Base-by-base conservation (phyloP, 2,888 invertebrate genomes). In the Patella ulyssiponensis region DNA sequence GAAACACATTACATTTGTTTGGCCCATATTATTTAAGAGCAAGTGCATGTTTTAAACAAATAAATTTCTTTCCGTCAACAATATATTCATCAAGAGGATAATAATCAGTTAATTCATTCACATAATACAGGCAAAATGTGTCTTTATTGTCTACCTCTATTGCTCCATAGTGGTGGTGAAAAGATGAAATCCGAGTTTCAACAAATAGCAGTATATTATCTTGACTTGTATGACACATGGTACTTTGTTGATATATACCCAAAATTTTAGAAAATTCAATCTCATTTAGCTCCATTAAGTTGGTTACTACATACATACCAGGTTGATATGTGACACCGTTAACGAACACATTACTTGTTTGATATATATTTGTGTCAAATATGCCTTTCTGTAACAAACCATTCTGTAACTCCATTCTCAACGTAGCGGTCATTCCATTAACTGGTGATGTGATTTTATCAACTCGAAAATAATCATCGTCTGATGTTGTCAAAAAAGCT, bases 41-140 rank as follows among this genome's bases (percentile, higher is more conserved):
- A 33, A 33, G 33, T 33, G 33, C 33, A n/a, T 71, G 71, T 71
- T 71, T 71, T 44, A 71, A 51, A 23, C 23, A 23, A 20, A 20
- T 12, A 52, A n/a, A 52, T 56, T 33, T 33, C n/a, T 20, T 20
- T 53, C 73, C 73, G n/a, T 52, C 33, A 52, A 73, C 54, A 20
- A 56, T 73, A 27, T 73, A 73, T 52, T 51, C 27, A 54, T 27
- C 33, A 12, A 73, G 33, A 23, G 73, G 73, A 73, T 73, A 73
- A 73, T 73, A 73, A 56, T 73, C 73, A 54, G 20, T 33, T 54
- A 73, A 33, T 52, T 73, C 54, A n/a, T n/a, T 20, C 15, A 56
- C 3, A 56, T 20, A 54, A 23, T 23, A n/a, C 23, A 73, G 54
- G 14, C 17, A 27, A 23, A 73, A 54, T 27, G 15, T 56, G 23